Evolutionary conservation across 2,888 invertebrate genomes (phyloP), one percentile per base, ranked within the genome.

Genomic region (Caenorhabditis sp.): DNA sequence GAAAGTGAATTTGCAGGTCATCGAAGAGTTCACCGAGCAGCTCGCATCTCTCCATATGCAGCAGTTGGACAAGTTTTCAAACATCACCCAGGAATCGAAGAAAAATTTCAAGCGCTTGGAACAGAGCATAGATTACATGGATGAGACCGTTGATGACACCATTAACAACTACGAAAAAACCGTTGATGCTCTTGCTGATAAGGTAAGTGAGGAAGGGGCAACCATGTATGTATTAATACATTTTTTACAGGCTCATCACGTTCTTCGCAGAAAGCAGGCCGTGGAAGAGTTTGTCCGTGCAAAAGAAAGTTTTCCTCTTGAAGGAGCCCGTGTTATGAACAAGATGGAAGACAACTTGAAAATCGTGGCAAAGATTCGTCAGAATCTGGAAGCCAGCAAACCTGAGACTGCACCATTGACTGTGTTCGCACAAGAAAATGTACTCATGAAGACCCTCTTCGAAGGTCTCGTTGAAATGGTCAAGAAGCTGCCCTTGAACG

Each of bases 351-450:
- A 41, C 16, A 69, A 61, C n/a, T 26, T 38, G 51, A 19, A 35
- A 28, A 19, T 41, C 4, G 26, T 63, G 3, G 22, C 19, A 12
- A 24, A 16, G 3, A 51, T 77, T 31, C 69, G 59, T 19, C 24
- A 41, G 28, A 47, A 24, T 54, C n/a, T 77, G 61, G n/a, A n/a
- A 19, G n/a, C n/a, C 19, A 38, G 38, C 38, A n/a, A 24, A 16
- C 8, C 47, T 12, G 51, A 47, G 0, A 10, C 12, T 19, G n/a
- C 31, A 14, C 41, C 51, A 28, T 51, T 77, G 26, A 54, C 69
- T 19, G 44, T n/a, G 4, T 70, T 51, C n/a, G 77, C 44, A 35
- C 51, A 63, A 51, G 69, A 77, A 44, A 63, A 77, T 31, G 8
- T 22, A 7, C 61, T 69, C 6, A 22, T 63, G 22, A 59, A 38